Evolutionary conservation across 37 sponge, comb jelly and placozoan species (phyloP).

Genomic region (Cliona cf. orientalis): DNA sequence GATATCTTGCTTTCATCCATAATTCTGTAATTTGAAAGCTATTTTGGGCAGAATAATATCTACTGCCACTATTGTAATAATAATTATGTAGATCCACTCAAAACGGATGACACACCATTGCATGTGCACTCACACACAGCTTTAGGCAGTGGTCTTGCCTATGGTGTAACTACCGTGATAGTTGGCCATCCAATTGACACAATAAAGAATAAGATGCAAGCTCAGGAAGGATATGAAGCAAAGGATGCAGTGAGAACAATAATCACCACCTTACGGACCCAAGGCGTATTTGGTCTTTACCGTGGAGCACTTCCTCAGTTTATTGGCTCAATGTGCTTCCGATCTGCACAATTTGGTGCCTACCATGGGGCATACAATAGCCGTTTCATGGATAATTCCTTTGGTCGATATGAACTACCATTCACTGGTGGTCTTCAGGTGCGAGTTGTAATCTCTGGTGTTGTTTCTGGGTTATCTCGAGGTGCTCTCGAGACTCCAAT

Average conservation of each 20-base stretch:
- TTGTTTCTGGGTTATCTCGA: conserved; percentile 38
- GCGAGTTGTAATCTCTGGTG: conserved; percentile 51
- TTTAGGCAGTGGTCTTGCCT: conserved; percentile 50
- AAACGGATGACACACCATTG: no score
- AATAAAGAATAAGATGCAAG: conserved; percentile 85
- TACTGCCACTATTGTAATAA: no score
- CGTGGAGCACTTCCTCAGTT: conserved; percentile 65
- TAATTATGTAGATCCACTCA: no score
- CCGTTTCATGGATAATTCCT: conserved; percentile 15
- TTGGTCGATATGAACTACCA: conserved; percentile 22
- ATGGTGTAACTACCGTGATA: conserved; percentile 64
- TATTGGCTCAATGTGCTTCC: conserved; percentile 61
- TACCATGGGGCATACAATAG: conserved; percentile 54
- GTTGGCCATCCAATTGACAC: conserved; percentile 85
- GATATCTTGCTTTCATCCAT: no score
- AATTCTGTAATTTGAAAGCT: no score
- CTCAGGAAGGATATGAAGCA: conserved; percentile 61
- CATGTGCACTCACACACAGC: not conserved
- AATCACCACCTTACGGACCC: conserved; percentile 26
- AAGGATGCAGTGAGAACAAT: conserved; percentile 39
- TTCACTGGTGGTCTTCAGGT: conserved; percentile 21
- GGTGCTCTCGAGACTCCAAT: conserved; percentile 72
- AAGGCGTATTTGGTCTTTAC: conserved; percentile 69
- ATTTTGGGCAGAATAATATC: no score
- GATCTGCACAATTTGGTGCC: conserved; percentile 74